Evolutionary conservation across 2,888 invertebrate genomes (phyloP), one percentile per base, ranked within the genome.

Genomic region (Prenolepis imparis): DNA sequence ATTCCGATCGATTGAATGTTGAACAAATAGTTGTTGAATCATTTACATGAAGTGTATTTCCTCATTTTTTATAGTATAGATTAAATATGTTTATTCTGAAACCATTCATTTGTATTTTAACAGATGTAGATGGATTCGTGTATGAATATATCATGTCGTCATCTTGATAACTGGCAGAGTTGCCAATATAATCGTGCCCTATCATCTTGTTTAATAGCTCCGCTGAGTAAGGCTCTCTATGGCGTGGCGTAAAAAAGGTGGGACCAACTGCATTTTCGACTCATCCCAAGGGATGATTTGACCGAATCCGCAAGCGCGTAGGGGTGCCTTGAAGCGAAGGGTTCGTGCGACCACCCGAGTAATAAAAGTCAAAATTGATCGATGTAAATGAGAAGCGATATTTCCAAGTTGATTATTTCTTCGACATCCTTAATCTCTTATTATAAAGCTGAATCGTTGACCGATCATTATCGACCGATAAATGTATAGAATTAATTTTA

Each of bases 171-270:
- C 63, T 48, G 81, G 28, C 64, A 78, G 61, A 48, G 67, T 48
- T 59, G 74, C 59, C 75, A 66, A 77, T 64, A 83, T 89, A 91
- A 91, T 91, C 89, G 89, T 89, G 88, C 87, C 87, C 86, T 91
- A 91, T 92, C 92, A 91, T 91, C 89, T 90, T 78, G 86, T 82
- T 90, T 90, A 91, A 92, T 91, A 89, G 91, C 86, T 78, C 64
- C 28, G 84, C 75, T 82, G 84, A 88, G 83, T 84, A 85, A 84
- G 78, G 84, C 84, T 85, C 84, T 85, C 83, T 75, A 72, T 74
- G 55, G 83, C 63, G 59, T 64, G 63, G 63, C 59, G 57, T 66
- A 85, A 70, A 82, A 52, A 80, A 67, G 74, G 82, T 84, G 80
- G 86, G 82, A 39, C 55, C 81, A 86, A 67, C 68, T 84, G 86